Base-by-base conservation (phyloP, 1,140 invertebrate species). In the Calliphora vicina region DNA sequence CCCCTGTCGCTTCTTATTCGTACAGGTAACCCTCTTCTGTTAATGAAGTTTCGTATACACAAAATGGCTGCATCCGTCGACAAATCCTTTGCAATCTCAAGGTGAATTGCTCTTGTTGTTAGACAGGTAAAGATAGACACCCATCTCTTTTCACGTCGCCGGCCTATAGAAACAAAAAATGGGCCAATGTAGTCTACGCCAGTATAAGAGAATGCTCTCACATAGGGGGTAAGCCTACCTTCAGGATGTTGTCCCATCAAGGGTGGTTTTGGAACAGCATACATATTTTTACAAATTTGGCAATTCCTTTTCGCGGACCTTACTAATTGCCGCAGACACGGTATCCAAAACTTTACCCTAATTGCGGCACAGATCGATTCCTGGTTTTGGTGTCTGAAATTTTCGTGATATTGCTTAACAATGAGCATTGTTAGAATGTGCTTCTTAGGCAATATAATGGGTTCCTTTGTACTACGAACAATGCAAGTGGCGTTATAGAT, bases 41-140 rank as follows among this genome's bases (percentile, higher is more conserved):
- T 78, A n/a, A 83, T 45, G 8, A 83, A 84, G 26, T 82, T 84
- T 27, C 84, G 42, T 23, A 85, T 80, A 17, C 81, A 84, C 17
- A 85, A 23, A 15, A 85, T 72, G 25, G 72, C 82, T n/a, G 83
- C 78, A 72, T 84, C 84, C 4, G 81, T 20, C 12, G 83, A 85
- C 0, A 85, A 45, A 73, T 84, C 81, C 29, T n/a, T 57, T 57
- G 45, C 13, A 57, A 84, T 17, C 35, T 85, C 83, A 13, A 85
- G 35, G 26, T 85, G 84, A 8, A 82, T 67, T 13, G 84, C 84
- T 3, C 84, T 3, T n/a, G 74, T 76, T 5, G 83, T 84, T 26
- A 84, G 45, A 57, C 45, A 57, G 8, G 45, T 57, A n/a, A 57
- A 57, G 8, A 57, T 12, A 57, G 17, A 15, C 12, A 74, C 35